Percentiles rank a stretch among this genome's conserved stretches.
These are phyloP conservation scores for Diplogasteroides magnus DNA, from an alignment of 1,140 invertebrate genomes.

Conservation along the genomic window DNA sequence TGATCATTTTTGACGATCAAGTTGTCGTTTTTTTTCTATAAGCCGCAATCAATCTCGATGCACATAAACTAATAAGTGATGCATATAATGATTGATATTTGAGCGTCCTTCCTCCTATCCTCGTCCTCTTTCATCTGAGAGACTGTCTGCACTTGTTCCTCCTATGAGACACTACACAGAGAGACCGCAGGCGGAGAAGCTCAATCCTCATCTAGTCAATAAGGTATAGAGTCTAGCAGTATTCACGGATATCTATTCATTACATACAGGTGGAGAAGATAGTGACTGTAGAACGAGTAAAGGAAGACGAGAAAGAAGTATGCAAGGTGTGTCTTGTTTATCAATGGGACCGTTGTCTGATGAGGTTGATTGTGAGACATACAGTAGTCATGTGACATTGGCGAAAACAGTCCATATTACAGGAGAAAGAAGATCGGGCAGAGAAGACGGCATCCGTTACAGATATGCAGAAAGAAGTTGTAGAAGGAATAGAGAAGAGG, in stretches of 20 bases:
- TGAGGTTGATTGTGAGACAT: neutral
- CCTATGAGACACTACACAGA: constrained; percentile 16
- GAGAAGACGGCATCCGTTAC: constrained; percentile 7
- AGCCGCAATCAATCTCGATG: no score
- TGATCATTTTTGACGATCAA: no score
- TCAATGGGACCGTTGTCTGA: neutral
- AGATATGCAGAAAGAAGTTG: neutral
- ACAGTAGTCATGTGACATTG: neutral
- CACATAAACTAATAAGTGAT: no score
- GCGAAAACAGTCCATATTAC: constrained; percentile 8
- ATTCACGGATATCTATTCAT: neutral
- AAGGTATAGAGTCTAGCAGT: neutral
- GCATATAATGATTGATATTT: no score
- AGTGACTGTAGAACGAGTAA: constrained; percentile 16
- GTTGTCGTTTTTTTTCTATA: no score
- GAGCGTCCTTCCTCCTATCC: no score
- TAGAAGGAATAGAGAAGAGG: neutral
- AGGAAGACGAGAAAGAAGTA: constrained; percentile 9
- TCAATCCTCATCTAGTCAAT: constrained; percentile 15
- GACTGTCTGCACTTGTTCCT: neutral
- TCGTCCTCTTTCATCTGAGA: no score
- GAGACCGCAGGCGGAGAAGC: constrained; percentile 18
- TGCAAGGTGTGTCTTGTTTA: neutral
- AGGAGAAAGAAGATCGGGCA: constrained; percentile 4
- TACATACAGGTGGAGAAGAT: constrained; percentile 23